Percentiles rank a stretch among this genome's conserved stretches.
phyloP scores from a whole-genome alignment of 2,113 vertebrate species.

The Myotis brandtii region DNA sequence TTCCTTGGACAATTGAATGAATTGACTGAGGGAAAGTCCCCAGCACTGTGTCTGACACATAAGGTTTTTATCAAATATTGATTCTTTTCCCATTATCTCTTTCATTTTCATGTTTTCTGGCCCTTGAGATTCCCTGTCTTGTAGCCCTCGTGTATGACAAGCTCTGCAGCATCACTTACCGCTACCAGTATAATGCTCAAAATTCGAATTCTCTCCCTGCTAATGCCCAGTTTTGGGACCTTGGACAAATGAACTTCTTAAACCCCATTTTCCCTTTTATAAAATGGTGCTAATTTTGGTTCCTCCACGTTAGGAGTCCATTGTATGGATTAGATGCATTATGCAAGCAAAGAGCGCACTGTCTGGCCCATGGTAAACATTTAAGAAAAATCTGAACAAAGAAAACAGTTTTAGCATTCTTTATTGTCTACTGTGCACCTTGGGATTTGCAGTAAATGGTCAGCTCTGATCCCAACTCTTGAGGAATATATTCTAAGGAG shows the following conservation, averaged over 20 bases:
- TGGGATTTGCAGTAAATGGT: not conserved
- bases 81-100: not conserved
- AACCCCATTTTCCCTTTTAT: not conserved
- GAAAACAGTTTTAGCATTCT: not conserved
- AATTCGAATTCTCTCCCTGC: not conserved
- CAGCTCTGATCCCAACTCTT: not conserved
- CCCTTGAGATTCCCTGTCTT: not conserved
- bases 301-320: not conserved
- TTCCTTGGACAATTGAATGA: not conserved
- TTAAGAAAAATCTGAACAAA: not conserved
- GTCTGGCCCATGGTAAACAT: not conserved
- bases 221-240: fast-evolving
- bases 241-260: not conserved
- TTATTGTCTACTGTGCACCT: not conserved
- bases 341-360: not conserved
- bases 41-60: not conserved
- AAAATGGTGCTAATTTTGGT: not conserved
- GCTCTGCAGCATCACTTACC: not conserved
- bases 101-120: not conserved
- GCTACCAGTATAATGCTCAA: not conserved
- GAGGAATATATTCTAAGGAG: not conserved
- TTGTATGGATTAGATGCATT: not conserved
- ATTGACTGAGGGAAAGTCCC: not conserved
- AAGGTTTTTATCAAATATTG: not conserved
- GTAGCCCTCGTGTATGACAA: not conserved